Percentiles rank a stretch among this genome's conserved stretches.
Evolutionary conservation across 2,113 vertebrate species (phyloP).

Genomic region (Nannobrachium achirus): DNA sequence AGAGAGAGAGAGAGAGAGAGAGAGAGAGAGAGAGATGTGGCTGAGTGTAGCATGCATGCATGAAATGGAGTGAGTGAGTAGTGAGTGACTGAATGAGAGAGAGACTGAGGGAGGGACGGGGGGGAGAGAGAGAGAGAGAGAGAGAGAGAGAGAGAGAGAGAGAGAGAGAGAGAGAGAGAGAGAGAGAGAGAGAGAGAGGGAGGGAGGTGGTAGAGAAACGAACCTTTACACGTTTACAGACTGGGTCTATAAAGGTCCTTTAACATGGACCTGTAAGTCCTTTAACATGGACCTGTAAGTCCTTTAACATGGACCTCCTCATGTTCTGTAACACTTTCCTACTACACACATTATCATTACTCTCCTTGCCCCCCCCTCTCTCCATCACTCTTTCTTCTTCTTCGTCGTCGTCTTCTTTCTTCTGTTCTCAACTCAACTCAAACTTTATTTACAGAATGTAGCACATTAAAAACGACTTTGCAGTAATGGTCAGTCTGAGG

Average conservation of each 20-base stretch:
- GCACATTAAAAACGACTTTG: too few relatives aligned
- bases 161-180: background rate
- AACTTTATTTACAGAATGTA: too few relatives aligned
- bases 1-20: background rate
- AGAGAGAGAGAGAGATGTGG: constrained; percentile 3
- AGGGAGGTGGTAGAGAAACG: too few relatives aligned
- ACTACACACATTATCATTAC: too few relatives aligned
- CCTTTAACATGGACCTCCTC: background rate
- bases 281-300: background rate
- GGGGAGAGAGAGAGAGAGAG: constrained; percentile 2
- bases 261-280: too few relatives aligned
- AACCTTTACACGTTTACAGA: constrained; percentile 1
- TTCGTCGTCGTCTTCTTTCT: background rate
- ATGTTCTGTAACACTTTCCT: too few relatives aligned
- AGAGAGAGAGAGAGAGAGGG: background rate
- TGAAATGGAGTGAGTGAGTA: background rate
- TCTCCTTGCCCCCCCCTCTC: background rate
- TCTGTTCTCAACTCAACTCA: too few relatives aligned
- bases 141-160: background rate
- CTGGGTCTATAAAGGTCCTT: too few relatives aligned
- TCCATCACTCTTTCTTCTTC: background rate
- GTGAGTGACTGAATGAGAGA: too few relatives aligned
- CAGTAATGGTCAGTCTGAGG: too few relatives aligned
- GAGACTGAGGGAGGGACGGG: background rate
- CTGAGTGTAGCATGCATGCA: background rate